A percentile compares a stretch with the other conserved stretches of the same genome.
Conservation (phyloP, 2,113 vertebrate genomes). For the Leucopsar rothschildi region DNA sequence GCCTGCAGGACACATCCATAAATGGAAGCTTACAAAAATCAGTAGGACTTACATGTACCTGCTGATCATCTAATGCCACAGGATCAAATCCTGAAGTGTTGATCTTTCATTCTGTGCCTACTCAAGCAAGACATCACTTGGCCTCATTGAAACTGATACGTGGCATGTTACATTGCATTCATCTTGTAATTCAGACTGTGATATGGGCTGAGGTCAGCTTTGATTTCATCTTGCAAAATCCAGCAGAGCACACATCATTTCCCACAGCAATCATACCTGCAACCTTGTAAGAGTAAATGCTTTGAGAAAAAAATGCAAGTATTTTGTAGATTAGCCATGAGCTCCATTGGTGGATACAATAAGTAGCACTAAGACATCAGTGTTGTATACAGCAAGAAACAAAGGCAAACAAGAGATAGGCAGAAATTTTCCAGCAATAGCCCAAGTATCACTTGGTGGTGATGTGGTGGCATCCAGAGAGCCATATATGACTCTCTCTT, state of each 20-base stretch:
- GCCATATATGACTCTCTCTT: not conserved
- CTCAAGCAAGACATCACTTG: not conserved
- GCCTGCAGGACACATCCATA: not conserved
- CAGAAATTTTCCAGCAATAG: not conserved
- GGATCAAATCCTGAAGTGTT: not conserved
- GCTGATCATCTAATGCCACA: not conserved
- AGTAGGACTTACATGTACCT: not conserved
- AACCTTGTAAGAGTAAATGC: not conserved
- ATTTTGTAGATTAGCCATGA: not conserved
- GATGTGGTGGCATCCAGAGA: not conserved
- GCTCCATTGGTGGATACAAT: not conserved
- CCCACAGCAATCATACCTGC: not conserved
- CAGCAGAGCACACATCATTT: not conserved
- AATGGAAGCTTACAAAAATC: not conserved
- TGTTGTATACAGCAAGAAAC: not conserved
- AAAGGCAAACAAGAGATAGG: not conserved
- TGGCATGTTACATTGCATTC: not conserved
- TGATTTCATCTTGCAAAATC: not conserved
- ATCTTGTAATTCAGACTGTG: not conserved
- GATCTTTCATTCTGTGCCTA: not conserved
- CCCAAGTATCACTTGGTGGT: not conserved
- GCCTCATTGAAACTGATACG: not conserved
- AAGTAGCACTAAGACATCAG: not conserved
- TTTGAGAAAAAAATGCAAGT: not conserved
- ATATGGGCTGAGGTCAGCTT: not conserved